Evolutionary conservation across 2,888 invertebrate species (phyloP).

Genomic region (Acleris emargana): DNA sequence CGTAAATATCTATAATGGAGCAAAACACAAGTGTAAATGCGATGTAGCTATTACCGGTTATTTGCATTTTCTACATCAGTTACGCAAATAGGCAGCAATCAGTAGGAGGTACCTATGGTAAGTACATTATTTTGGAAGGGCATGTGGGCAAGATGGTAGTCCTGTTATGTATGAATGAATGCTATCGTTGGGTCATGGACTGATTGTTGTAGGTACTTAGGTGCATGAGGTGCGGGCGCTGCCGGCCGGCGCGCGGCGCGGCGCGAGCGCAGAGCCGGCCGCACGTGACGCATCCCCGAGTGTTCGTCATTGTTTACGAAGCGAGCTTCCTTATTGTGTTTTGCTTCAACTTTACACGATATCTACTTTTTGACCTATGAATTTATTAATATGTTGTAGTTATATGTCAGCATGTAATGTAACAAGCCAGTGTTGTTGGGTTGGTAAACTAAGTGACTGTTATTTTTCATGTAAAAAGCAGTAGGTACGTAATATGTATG

Average conservation of each 20-base stretch:
- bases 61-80: too few species aligned
- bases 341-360: constrained; percentile 42
- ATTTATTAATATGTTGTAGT: not conserved
- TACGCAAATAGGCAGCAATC: constrained; percentile 5
- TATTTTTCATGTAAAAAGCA: too few species aligned
- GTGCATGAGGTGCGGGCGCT: too few species aligned
- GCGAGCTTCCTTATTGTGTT: constrained; percentile 63
- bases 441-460: too few species aligned
- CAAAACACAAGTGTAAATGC: constrained; percentile 30
- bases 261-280: too few species aligned
- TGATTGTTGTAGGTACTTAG: not conserved
- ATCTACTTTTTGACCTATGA: not conserved
- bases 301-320: constrained; percentile 66
- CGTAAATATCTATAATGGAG: constrained; percentile 46
- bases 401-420: not conserved
- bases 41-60: constrained; percentile 11
- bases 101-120: not conserved
- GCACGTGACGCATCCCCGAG: constrained; percentile 41
- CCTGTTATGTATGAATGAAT: not conserved
- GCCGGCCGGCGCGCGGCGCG: too few species aligned
- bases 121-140: not conserved
- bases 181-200: not conserved
- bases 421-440: not conserved
- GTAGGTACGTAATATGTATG: too few species aligned
- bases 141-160: not conserved